Evolutionary conservation across 2,797 vertebrate species (phyloP).

Genomic region (Eutrigla gurnardus): DNA sequence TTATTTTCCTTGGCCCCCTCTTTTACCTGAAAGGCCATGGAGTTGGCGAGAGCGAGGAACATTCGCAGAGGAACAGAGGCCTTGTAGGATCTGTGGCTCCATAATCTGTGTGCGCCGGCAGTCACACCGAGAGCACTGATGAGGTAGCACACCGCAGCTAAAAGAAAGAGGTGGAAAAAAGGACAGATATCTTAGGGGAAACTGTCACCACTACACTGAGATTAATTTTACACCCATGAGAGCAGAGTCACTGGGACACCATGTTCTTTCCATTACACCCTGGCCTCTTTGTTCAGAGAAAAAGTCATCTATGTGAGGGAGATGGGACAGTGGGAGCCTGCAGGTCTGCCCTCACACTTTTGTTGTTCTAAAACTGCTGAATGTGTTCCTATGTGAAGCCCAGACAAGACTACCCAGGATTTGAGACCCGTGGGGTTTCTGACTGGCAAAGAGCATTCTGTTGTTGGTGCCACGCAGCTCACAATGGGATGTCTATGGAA

Average conservation of each 20-base stretch:
- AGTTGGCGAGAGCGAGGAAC: conserved; percentile 90
- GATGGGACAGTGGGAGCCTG: conserved; percentile 37
- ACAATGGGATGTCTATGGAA: conserved; percentile 82
- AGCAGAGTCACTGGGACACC: conserved; percentile 51
- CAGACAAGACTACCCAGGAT: conserved; percentile 70
- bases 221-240: conserved; percentile 41
- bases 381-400: conserved; percentile 75
- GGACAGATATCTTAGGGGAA: conserved; percentile 41
- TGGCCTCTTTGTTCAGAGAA: conserved; percentile 36
- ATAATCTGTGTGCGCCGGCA: conserved; percentile 94
- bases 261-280: conserved; percentile 60
- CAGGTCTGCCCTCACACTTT: conserved; percentile 63
- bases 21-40: conserved; percentile 94
- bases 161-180: conserved; percentile 43
- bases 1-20: neutral
- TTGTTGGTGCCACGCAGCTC: conserved; percentile 71
- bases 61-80: conserved; percentile 88
- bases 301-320: conserved; percentile 49
- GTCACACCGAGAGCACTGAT: conserved; percentile 91
- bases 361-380: conserved; percentile 73
- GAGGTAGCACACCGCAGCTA: conserved; percentile 86
- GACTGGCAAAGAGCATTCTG: conserved; percentile 75
- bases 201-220: conserved; percentile 33
- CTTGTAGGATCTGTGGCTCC: conserved; percentile 96
- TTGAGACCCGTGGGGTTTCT: conserved; percentile 68